These are phyloP conservation scores for Myotis pilosus DNA, from an alignment of 2,797 vertebrate species.

Conservation along the genomic window DNA sequence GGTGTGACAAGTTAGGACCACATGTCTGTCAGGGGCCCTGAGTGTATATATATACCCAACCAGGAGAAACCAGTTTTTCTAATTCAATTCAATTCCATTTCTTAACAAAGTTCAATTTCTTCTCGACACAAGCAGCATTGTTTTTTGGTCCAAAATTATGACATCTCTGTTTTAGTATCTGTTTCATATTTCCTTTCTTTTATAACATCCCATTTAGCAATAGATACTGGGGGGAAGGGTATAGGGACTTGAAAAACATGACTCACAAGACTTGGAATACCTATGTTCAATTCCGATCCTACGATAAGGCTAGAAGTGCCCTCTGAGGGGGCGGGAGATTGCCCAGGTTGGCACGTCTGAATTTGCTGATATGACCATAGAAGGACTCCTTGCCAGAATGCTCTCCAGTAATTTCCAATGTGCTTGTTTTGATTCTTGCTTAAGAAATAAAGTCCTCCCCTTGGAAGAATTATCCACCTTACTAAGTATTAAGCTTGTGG, in stretches of 20 bases:
- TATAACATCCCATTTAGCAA: background rate
- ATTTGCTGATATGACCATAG: background rate
- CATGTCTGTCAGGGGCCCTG: background rate
- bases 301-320: background rate
- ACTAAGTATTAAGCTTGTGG: background rate
- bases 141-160: background rate
- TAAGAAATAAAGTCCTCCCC: background rate
- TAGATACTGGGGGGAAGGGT: background rate
- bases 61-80: background rate
- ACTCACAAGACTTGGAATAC: conserved; percentile 8
- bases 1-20: background rate
- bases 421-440: background rate
- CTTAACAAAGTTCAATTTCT: background rate
- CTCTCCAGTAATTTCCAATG: background rate
- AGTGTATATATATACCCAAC: background rate
- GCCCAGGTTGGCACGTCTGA: accelerated
- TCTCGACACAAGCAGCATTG: background rate
- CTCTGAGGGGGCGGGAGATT: accelerated
- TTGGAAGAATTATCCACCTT: background rate
- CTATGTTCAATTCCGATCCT: background rate
- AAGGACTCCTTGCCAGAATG: background rate
- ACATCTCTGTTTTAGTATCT: conserved; percentile 19
- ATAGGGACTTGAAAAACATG: background rate
- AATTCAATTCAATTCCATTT: background rate
- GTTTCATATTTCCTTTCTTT: conserved; percentile 10